phyloP scores from a whole-genome alignment of 2,888 invertebrate genomes.

The Limnephilus marmoratus region DNA sequence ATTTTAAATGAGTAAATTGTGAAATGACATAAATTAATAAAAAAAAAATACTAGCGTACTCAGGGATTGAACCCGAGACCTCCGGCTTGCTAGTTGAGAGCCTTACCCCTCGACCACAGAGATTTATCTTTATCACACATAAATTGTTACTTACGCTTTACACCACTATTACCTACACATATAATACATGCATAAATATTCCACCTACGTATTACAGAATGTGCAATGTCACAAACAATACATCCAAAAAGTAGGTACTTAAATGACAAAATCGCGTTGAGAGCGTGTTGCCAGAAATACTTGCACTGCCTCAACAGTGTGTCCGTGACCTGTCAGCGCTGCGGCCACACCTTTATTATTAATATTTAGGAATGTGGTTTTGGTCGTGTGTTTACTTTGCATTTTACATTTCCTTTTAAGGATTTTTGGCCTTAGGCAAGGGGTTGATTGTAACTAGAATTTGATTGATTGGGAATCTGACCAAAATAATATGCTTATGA shows the following conservation, averaged over 20 bases:
- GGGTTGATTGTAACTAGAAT: background rate
- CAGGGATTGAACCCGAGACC: no score
- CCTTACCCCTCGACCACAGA: no score
- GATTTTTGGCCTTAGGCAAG: background rate
- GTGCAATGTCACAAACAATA: background rate
- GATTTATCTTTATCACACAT: no score
- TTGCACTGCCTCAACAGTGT: background rate
- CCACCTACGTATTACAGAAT: background rate
- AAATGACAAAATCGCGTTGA: background rate
- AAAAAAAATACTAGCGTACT: no score
- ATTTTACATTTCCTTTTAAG: background rate
- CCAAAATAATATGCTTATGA: no score
- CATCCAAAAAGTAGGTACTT: background rate
- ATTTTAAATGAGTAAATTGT: no score
- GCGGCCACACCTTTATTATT: constrained; percentile 2
- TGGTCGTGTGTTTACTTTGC: background rate
- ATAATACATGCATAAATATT: no score
- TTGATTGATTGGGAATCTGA: no score
- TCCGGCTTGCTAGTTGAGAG: no score
- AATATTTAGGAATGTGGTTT: background rate
- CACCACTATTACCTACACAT: no score
- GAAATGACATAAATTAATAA: no score
- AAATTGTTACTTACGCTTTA: no score
- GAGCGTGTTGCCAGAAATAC: background rate
- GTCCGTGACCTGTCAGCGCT: background rate